Base-by-base conservation (phyloP, 2,113 vertebrate genomes). In the Falco punctatus region DNA sequence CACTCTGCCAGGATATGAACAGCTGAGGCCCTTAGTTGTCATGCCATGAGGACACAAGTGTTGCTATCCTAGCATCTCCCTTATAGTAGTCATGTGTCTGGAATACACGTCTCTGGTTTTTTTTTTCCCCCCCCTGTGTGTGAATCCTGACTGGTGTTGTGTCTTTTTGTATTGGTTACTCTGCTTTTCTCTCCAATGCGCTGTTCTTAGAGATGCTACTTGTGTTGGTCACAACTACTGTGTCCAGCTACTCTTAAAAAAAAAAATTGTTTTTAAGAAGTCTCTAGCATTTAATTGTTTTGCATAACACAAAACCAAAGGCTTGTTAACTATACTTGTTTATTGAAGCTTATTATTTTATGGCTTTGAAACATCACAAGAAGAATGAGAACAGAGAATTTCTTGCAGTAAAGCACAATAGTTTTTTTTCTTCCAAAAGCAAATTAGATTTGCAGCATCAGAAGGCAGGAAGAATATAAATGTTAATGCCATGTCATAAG, bases 401-500 rank as follows among this genome's bases (percentile, higher is more conserved):
- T 86, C n/a, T 94, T 92, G 17, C 20, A 58, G 32, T 75, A 93
- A 82, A 92, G 54, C 6, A 72, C 44, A 30, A 9, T 5, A 64
- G 21, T n/a, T 52, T 35, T 86, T 83, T 64, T 32, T 42, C 10
- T 6, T 3, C 9, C 2, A 26, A 86, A 79, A 90, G 40, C 66
- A 90, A 81, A 67, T 73, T 78, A 89, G 14, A 59, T 58, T 79
- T 89, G 17, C 57, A 82, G n/a, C 58, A 91, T 96, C 86, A 91
- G 94, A 95, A 92, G 69, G 44, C 70, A 89, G 32, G 46, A 92
- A 62, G 38, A 81, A 8, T 61, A 30, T 78, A 81, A 79, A 84
- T 84, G 81, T 27, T 87, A 85, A 71, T 87, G 49, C 15, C 13
- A 14, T 87, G 65, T 94, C 57, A 69, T 79, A 83, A 90, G 88